These are phyloP conservation scores for Otus scops DNA, from an alignment of 2,797 vertebrate species.

Conservation along the genomic window DNA sequence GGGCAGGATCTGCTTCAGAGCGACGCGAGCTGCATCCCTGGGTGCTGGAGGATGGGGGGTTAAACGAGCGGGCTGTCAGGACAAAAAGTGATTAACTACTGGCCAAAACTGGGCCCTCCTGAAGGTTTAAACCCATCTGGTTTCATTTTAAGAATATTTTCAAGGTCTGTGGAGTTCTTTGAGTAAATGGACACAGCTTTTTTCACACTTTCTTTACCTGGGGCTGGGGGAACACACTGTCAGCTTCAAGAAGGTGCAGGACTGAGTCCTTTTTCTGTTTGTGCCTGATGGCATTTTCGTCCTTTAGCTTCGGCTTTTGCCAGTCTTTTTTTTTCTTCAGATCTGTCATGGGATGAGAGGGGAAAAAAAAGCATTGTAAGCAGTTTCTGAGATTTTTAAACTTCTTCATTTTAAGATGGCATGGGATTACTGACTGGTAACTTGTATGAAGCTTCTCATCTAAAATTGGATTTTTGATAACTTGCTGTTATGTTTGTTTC, in stretches of 20 bases:
- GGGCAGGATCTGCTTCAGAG: background rate
- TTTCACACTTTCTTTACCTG: background rate
- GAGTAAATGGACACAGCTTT: background rate
- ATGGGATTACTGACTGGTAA: background rate
- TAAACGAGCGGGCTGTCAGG: background rate
- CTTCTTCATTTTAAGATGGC: background rate
- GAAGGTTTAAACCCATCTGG: background rate
- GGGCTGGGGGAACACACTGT: rapidly evolving
- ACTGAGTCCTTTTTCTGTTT: background rate
- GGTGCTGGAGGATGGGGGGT: background rate
- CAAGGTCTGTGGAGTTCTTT: background rate
- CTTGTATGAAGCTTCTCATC: background rate
- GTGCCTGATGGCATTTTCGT: background rate
- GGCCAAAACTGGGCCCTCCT: background rate
- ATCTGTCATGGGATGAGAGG: background rate
- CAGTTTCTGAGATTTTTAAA: background rate
- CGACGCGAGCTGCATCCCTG: rapidly evolving
- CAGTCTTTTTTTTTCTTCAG: background rate
- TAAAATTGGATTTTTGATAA: background rate
- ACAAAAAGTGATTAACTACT: background rate
- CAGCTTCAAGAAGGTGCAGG: too few species aligned
- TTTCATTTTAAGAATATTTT: background rate
- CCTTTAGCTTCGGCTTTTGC: background rate
- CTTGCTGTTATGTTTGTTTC: background rate
- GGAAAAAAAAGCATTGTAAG: rapidly evolving